phyloP scores from a whole-genome alignment of 2,797 vertebrate species.

The Hapalemur alaotrensis region DNA sequence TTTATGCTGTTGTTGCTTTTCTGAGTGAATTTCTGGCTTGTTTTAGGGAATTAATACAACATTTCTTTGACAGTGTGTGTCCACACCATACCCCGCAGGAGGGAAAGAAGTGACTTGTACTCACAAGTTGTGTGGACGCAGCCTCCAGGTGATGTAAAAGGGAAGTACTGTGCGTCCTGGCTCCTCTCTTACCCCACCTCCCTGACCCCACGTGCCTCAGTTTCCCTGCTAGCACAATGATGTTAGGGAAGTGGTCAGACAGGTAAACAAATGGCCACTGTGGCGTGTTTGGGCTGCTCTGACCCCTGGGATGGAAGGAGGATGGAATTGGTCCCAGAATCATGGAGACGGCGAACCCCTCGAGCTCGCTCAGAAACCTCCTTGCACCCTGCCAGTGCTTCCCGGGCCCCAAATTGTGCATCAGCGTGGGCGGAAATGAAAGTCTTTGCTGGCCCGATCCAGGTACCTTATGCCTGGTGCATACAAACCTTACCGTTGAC shows the following conservation, averaged over 20 bases:
- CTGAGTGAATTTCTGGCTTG: not conserved
- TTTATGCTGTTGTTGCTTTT: not conserved
- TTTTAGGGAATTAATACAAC: constrained; percentile 31
- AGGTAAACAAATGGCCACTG: not conserved
- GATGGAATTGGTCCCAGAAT: not conserved
- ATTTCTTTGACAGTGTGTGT: constrained; percentile 38
- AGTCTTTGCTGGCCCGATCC: not conserved
- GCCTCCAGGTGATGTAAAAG: constrained; percentile 10
- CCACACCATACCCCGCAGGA: constrained; percentile 14
- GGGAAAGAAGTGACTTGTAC: constrained; percentile 41
- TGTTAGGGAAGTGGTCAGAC: not conserved
- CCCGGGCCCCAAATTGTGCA: rapidly evolving
- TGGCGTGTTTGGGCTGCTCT: not conserved
- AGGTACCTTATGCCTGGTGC: not conserved
- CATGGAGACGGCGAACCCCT: not conserved
- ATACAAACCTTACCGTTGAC: not conserved
- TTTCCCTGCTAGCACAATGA: not conserved
- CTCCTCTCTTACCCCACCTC: not conserved
- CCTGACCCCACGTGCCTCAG: not conserved
- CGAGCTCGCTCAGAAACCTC: not conserved
- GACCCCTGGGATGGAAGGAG: not conserved
- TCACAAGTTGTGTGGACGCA: constrained; percentile 24
- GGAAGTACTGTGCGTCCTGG: not conserved
- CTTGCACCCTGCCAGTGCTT: not conserved
- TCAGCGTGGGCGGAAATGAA: not conserved